A percentile compares a stretch with the other conserved stretches of the same genome.
Conservation (phyloP, 2,113 vertebrate species). For the Piprites chloris region DNA sequence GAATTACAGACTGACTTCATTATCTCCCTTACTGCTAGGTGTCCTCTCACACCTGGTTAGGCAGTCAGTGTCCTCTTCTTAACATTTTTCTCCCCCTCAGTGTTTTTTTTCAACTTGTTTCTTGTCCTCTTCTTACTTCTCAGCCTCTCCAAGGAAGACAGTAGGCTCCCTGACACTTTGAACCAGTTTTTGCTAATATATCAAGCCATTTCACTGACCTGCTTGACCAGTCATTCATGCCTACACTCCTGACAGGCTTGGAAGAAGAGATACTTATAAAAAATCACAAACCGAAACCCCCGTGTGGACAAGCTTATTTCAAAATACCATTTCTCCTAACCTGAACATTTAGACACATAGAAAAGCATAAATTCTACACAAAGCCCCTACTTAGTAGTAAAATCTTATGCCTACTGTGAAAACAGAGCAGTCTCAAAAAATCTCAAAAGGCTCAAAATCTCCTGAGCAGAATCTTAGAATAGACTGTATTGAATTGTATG, state of each 20-base stretch:
- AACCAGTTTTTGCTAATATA: neutral
- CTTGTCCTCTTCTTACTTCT: neutral
- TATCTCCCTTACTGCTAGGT: neutral
- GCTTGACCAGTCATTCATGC: neutral
- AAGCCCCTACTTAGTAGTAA: neutral
- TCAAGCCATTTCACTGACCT: neutral
- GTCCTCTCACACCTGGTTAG: neutral
- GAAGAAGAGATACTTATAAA: neutral
- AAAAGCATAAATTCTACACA: neutral
- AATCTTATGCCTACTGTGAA: neutral
- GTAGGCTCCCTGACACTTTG: neutral
- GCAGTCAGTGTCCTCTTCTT: neutral
- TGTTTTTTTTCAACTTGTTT: neutral
- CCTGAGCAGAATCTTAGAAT: neutral
- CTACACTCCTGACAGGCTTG: neutral
- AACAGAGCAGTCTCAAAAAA: neutral
- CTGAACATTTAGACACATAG: neutral
- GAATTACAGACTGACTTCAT: neutral
- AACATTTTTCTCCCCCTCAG: neutral
- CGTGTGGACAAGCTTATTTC: neutral
- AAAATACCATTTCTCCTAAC: neutral
- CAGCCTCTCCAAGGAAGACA: neutral
- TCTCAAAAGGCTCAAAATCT: too few species aligned
- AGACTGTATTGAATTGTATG: neutral
- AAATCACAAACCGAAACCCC: neutral